Conservation (phyloP, 2,113 vertebrate genomes). For the Cyanocitta stelleri region DNA sequence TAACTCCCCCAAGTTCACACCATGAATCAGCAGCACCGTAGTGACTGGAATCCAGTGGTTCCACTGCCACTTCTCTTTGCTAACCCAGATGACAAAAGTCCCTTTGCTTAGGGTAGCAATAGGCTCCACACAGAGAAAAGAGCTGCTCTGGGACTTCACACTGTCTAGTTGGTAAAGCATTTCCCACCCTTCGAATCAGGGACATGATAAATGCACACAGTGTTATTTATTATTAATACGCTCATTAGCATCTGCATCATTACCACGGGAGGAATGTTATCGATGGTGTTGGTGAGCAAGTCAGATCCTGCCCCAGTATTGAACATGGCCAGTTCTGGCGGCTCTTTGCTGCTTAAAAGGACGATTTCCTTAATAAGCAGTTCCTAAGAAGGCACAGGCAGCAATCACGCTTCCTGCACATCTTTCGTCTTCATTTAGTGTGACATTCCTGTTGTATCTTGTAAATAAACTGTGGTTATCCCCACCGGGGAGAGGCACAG, state of each 20-base stretch:
- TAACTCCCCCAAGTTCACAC: slow-evolving; percentile 44
- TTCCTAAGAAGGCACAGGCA: slow-evolving; percentile 5
- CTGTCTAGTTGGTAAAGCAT: background rate
- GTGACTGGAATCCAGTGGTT: background rate
- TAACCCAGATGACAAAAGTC: background rate
- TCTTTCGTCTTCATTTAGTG: background rate
- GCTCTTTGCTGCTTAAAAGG: background rate
- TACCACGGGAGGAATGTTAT: background rate
- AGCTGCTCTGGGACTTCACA: background rate
- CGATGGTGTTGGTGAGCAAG: background rate
- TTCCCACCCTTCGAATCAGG: background rate
- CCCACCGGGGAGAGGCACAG: background rate
- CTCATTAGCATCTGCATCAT: background rate
- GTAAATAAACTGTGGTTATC: slow-evolving; percentile 39
- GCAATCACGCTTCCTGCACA: background rate
- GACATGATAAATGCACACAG: background rate
- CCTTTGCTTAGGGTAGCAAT: background rate
- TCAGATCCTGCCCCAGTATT: background rate
- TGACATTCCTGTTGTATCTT: background rate
- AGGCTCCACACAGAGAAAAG: background rate
- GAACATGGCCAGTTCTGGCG: background rate
- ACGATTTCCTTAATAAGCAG: background rate
- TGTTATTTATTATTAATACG: background rate
- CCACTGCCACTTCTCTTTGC: background rate
- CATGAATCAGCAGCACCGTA: background rate